phyloP scores from a whole-genome alignment of 2,797 vertebrate genomes.

The Hoplostethus mediterraneus region DNA sequence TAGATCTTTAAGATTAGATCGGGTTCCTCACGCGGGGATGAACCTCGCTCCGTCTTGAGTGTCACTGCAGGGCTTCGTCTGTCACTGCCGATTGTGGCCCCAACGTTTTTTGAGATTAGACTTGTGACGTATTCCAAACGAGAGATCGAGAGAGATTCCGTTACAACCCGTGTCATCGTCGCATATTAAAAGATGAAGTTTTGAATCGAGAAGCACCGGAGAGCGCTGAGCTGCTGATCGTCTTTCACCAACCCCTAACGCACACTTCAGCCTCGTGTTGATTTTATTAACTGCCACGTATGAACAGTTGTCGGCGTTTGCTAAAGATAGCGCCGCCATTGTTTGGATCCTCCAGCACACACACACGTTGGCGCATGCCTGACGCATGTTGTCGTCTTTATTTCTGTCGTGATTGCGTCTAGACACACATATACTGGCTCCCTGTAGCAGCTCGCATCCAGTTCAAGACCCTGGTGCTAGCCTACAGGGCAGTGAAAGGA shows the following conservation, averaged over 20 bases:
- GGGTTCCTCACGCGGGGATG: neutral
- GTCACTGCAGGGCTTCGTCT: neutral
- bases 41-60: neutral
- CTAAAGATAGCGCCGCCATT: conserved; percentile 62
- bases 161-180: conserved; percentile 3
- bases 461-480: no score
- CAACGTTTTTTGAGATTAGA: neutral
- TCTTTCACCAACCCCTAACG: conserved; percentile 13
- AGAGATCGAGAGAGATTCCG: neutral
- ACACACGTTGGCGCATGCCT: neutral
- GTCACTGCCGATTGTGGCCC: neutral
- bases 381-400: conserved; percentile 49
- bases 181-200: neutral
- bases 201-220: neutral
- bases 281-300: conserved; percentile 47
- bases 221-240: conserved; percentile 10
- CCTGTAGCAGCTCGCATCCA: no score
- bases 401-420: conserved; percentile 28
- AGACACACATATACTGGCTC: no score
- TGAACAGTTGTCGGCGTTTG: conserved; percentile 55
- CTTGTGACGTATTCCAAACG: conserved; percentile 7
- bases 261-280: conserved; percentile 36
- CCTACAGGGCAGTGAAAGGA: no score
- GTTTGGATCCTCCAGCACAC: conserved; percentile 35
- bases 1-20: conserved; percentile 8